Base-by-base conservation (phyloP, 2,888 invertebrate species). In the Hirtodrosophila duncani region DNA sequence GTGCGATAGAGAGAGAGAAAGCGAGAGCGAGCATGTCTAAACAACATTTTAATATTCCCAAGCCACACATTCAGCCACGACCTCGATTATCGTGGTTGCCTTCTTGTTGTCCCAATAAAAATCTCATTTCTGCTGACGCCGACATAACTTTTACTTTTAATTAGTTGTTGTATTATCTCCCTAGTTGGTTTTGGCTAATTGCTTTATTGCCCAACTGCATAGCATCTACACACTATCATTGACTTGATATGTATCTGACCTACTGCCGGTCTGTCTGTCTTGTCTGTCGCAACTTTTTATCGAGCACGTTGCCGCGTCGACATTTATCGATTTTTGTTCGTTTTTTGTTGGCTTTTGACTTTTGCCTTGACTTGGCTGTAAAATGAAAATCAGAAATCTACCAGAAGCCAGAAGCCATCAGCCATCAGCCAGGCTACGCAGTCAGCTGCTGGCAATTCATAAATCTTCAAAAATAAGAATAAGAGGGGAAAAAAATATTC, bases 141-240 rank as follows among this genome's bases (percentile, higher is more conserved):
- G n/a, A n/a, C 78, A 75, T 80, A 80, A 75, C 80, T 75, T 75
- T 75, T 77, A 77, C 78, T 77, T 80, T 75, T 75, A 75, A 75
- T 75, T 75, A 75, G 78, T 74, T 74, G 78, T 74, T 74, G 78
- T 74, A 77, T 75, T 75, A 72, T 75, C 78, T 79, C 71, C 79
- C 71, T 71, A 67, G 71, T 75, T 57, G 67, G 23, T 70, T 61
- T n/a, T n/a, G n/a, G 66, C 79, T 75, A 75, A 75, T 75, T 75
- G 81, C 75, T 75, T 75, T 75, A 75, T 78, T 75, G 67, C 80
- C 60, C 29, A 33, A 49, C 50, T 46, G 45, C 23, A 38, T 60
- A 67, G 39, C 46, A 44, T 38, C 62, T 39, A 45, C 45, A 23
- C 39, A 26, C 14, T 23, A 14, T 16, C 14, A 11, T 24, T 17